Percentiles rank a stretch among this genome's conserved stretches.
Evolutionary conservation across 2,888 invertebrate genomes (phyloP).

Genomic region (Xestia c-nigrum): DNA sequence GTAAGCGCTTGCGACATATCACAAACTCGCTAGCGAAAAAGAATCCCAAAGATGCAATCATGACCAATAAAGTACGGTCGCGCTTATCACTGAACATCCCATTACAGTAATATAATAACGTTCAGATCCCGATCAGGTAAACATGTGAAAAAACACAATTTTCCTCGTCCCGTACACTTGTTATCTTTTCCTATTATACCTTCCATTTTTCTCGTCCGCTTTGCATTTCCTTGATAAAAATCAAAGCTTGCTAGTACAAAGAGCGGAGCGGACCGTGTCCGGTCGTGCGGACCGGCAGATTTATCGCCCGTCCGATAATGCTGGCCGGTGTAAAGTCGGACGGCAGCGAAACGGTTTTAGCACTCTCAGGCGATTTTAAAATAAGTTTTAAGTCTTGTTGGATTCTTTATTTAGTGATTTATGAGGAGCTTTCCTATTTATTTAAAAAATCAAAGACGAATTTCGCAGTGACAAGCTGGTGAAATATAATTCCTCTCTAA

Average conservation of each 20-base stretch:
- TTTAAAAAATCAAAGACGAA: no score
- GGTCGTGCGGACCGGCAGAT: constrained; percentile 56
- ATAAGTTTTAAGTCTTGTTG: constrained; percentile 25
- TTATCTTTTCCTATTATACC: constrained; percentile 33
- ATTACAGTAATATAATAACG: constrained; percentile 40
- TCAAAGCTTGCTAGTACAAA: constrained; percentile 46
- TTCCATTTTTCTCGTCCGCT: constrained; percentile 44
- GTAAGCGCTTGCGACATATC: not conserved
- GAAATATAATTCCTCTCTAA: not conserved
- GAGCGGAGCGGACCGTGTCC: constrained; percentile 44
- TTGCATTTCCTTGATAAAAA: constrained; percentile 59
- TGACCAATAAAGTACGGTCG: not conserved
- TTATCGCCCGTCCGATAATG: constrained; percentile 53
- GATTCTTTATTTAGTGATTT: constrained; percentile 28
- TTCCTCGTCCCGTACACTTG: constrained; percentile 21
- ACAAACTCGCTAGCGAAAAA: not conserved
- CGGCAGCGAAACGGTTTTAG: constrained; percentile 46
- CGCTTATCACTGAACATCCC: constrained; percentile 20
- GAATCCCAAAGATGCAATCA: constrained; percentile 13
- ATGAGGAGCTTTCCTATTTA: not conserved
- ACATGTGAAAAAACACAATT: constrained; percentile 17
- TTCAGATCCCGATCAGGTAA: constrained; percentile 29
- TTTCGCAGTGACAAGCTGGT: not conserved
- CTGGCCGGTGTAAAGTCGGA: constrained; percentile 31
- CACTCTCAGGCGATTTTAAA: constrained; percentile 46